A percentile compares a stretch with the other conserved stretches of the same genome.
phyloP scores from a whole-genome alignment of 2,888 invertebrate genomes.

The Lathronympha strigana region DNA sequence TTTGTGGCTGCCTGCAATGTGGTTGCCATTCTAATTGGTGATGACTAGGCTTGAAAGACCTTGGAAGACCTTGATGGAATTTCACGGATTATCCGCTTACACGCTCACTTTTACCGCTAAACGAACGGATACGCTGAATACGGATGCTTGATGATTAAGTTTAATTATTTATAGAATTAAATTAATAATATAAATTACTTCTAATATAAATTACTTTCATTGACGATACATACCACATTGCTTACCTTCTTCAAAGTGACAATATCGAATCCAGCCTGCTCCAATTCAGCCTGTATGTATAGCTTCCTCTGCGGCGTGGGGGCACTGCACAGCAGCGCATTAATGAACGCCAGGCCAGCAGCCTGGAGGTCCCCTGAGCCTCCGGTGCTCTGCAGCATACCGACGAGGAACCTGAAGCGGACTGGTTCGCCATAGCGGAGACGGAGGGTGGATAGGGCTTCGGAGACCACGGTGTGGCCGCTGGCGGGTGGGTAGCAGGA shows the following conservation, averaged over 20 bases:
- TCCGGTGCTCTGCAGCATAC: conserved; percentile 92
- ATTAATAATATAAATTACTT: neutral
- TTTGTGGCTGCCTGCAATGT: no score
- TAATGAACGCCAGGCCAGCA: conserved; percentile 93
- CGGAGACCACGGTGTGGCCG: conserved; percentile 94
- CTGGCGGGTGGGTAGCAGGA: conserved; percentile 89
- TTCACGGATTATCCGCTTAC: no score
- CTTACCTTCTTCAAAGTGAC: conserved; percentile 84
- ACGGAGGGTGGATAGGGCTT: conserved; percentile 94
- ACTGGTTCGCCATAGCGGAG: conserved; percentile 96
- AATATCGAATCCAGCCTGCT: conserved; percentile 91
- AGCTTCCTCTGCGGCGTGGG: conserved; percentile 90
- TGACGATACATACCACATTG: conserved; percentile 4
- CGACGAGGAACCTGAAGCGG: conserved; percentile 94
- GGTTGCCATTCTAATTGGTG: no score
- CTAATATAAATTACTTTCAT: neutral
- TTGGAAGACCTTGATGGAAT: neutral
- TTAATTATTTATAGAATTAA: neutral
- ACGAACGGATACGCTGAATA: no score
- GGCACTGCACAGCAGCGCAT: conserved; percentile 91
- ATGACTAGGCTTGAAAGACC: no score
- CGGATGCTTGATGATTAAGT: neutral
- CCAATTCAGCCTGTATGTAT: conserved; percentile 93
- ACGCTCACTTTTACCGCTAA: no score
- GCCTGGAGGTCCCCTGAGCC: conserved; percentile 89